These are phyloP conservation scores for Ecliptopera silaceata DNA, from an alignment of 2,888 invertebrate genomes.

Conservation along the genomic window DNA sequence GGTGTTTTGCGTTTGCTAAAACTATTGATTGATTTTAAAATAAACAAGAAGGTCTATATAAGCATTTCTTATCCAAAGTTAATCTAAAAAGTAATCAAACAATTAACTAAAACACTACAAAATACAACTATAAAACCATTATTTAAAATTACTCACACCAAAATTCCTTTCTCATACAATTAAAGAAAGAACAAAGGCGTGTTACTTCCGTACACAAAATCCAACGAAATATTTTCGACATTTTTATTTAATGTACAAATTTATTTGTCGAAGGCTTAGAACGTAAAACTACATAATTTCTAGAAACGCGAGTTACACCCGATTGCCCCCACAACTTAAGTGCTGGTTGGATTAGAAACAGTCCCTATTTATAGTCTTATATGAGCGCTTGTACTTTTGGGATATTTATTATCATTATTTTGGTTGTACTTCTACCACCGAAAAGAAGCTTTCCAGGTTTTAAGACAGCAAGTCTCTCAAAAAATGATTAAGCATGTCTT, in stretches of 20 bases:
- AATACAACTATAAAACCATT: not conserved
- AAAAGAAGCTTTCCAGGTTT: no score
- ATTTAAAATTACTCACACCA: constrained; percentile 10
- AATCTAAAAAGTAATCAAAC: not conserved
- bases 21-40: no score
- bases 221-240: constrained; percentile 18
- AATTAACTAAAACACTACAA: not conserved
- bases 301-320: constrained; percentile 69
- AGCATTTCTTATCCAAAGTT: not conserved
- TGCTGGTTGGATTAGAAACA: constrained; percentile 74
- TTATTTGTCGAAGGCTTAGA: constrained; percentile 46
- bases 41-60: no score
- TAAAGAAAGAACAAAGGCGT: constrained; percentile 20
- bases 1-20: no score
- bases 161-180: constrained; percentile 22
- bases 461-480: no score
- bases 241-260: constrained; percentile 30
- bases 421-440: no score
- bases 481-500: no score
- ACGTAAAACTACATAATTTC: constrained; percentile 68
- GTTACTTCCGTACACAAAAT: constrained; percentile 23
- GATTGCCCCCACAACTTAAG: constrained; percentile 79
- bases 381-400: constrained; percentile 6
- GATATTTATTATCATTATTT: no score
- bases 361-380: constrained; percentile 63